Evolutionary conservation across 1,140 invertebrate genomes (phyloP).

Genomic region (Gonatopus flavifemur): DNA sequence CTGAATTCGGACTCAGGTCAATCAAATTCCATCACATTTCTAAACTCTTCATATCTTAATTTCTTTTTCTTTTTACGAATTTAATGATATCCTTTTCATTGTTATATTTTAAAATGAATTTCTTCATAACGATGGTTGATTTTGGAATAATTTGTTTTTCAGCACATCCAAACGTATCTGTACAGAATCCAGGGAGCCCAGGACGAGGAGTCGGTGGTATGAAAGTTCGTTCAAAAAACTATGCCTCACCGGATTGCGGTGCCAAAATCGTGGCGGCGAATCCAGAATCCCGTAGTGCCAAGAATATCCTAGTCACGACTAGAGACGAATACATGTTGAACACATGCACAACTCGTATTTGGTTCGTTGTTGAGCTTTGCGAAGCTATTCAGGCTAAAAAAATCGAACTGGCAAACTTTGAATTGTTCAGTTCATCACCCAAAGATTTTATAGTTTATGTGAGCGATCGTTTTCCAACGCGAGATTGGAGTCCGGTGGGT

Average conservation of each 20-base stretch:
- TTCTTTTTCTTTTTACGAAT: not conserved
- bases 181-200: constrained; percentile 47
- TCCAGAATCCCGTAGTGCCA: constrained; percentile 83
- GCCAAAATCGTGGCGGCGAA: constrained; percentile 94
- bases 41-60: not conserved
- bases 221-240: constrained; percentile 83
- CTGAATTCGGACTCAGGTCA: too few species aligned
- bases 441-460: constrained; percentile 86
- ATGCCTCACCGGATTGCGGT: constrained; percentile 94
- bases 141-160: constrained; percentile 22
- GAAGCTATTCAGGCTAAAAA: constrained; percentile 94
- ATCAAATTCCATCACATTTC: too few species aligned
- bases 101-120: not conserved
- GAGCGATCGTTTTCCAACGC: constrained; percentile 86
- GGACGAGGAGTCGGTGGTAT: constrained; percentile 46
- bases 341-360: constrained; percentile 87
- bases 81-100: not conserved
- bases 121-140: not conserved
- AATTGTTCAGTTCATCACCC: constrained; percentile 96
- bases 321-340: constrained; percentile 98
- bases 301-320: constrained; percentile 81
- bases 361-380: constrained; percentile 97
- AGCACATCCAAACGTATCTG: constrained; percentile 52
- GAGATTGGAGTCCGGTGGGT: constrained; percentile 89
- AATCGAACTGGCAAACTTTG: constrained; percentile 96